phyloP scores from a whole-genome alignment of 2,888 invertebrate genomes.

The Charanyca ferruginea region DNA sequence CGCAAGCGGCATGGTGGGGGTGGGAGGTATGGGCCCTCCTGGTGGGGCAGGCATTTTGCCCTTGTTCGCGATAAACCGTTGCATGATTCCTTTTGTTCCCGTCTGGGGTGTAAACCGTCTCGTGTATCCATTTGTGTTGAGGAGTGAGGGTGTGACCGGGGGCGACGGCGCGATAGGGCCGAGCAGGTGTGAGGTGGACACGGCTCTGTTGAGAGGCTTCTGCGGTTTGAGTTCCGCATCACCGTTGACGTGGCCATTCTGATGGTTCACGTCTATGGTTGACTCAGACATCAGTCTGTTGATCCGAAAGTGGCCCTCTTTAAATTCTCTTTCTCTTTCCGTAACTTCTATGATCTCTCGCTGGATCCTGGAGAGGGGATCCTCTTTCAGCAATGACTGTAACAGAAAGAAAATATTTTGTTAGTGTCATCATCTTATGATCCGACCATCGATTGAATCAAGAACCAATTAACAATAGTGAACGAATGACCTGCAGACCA shows the following conservation, averaged over 20 bases:
- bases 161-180: slow-evolving; percentile 83
- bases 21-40: slow-evolving; percentile 75
- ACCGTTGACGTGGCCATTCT: slow-evolving; percentile 85
- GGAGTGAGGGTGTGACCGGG: slow-evolving; percentile 78
- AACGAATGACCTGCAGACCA: neutral
- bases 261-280: slow-evolving; percentile 87
- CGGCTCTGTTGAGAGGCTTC: slow-evolving; percentile 82
- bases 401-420: slow-evolving; percentile 71
- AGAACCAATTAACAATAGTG: neutral
- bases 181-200: slow-evolving; percentile 86
- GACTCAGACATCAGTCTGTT: slow-evolving; percentile 87
- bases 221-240: slow-evolving; percentile 76
- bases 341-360: slow-evolving; percentile 97
- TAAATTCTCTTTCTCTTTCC: slow-evolving; percentile 95
- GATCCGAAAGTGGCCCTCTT: slow-evolving; percentile 90
- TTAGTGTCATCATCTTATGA: neutral
- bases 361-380: slow-evolving; percentile 96
- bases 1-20: slow-evolving; percentile 71
- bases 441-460: too few species aligned
- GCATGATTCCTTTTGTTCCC: slow-evolving; percentile 95
- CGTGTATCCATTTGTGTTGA: slow-evolving; percentile 88
- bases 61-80: slow-evolving; percentile 95
- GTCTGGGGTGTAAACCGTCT: slow-evolving; percentile 92
- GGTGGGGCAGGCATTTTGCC: slow-evolving; percentile 91
- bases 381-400: slow-evolving; percentile 92